Evolutionary conservation across 2,797 vertebrate genomes (phyloP).

Genomic region (Octomys mimax): DNA sequence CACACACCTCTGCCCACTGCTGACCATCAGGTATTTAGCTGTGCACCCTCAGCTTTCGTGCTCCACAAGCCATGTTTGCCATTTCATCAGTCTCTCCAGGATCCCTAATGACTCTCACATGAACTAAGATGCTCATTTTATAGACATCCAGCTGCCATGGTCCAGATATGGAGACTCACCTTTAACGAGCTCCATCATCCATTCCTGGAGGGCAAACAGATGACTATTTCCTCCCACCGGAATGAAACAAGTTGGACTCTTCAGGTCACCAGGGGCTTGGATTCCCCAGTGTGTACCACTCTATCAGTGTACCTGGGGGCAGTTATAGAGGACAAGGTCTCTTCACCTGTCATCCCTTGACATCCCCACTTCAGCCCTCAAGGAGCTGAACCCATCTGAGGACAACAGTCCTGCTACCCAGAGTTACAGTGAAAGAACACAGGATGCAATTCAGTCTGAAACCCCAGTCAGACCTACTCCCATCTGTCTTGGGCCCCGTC

Average conservation of each 20-base stretch:
- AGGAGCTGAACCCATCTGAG: no score
- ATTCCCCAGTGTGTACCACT: not conserved
- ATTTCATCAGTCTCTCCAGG: not conserved
- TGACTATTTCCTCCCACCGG: not conserved
- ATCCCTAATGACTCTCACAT: not conserved
- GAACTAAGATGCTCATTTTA: not conserved
- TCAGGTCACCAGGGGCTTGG: not conserved
- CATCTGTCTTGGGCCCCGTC: no score
- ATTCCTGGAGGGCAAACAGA: not conserved
- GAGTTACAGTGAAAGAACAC: no score
- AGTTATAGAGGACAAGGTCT: no score
- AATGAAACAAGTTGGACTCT: not conserved
- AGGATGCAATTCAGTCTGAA: no score
- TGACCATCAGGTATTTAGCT: not conserved
- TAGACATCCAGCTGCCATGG: not conserved
- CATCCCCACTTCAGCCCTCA: no score
- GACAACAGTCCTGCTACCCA: no score
- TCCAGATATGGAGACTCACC: not conserved
- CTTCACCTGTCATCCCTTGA: no score
- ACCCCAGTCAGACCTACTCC: no score
- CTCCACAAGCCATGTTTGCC: not conserved
- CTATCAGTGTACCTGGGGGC: no score
- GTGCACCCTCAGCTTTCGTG: no score
- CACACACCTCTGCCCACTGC: not conserved
- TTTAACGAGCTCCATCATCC: not conserved